These are phyloP conservation scores for Sepiola atlantica DNA, from an alignment of 2,888 invertebrate species.

Conservation along the genomic window DNA sequence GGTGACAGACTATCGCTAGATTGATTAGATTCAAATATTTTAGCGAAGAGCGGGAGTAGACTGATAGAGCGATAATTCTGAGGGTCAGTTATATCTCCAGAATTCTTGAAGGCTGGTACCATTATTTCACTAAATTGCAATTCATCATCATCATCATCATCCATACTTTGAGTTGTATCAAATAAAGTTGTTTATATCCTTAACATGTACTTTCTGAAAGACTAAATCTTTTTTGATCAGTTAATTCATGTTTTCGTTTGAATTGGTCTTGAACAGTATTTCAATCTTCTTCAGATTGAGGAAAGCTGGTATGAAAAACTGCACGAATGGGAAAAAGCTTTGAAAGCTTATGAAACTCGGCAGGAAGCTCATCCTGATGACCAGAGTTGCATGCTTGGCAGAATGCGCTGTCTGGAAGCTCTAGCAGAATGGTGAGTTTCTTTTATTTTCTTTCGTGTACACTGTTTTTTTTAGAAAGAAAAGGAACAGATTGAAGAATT, in stretches of 20 bases:
- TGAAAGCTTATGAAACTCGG: slow-evolving; percentile 88
- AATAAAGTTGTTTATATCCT: not conserved
- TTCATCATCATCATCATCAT: not conserved
- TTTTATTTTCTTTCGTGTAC: not conserved
- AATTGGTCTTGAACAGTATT: not conserved
- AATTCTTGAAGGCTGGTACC: no score
- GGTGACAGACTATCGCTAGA: no score
- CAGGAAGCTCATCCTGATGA: slow-evolving; percentile 75
- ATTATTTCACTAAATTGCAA: not conserved
- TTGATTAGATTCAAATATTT: no score
- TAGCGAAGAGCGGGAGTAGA: no score
- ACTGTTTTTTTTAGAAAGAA: not conserved
- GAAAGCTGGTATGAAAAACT: slow-evolving; percentile 99
- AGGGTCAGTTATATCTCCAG: no score
- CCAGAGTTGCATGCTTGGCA: slow-evolving; percentile 80
- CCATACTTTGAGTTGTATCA: not conserved
- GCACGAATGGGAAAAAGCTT: slow-evolving; percentile 98
- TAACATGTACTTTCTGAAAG: no score
- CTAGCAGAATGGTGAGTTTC: slow-evolving; percentile 91
- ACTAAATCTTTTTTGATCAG: not conserved
- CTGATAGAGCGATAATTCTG: no score
- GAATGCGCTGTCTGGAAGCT: slow-evolving; percentile 96
- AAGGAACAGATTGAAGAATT: not conserved
- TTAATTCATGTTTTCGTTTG: not conserved
- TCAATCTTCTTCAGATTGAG: slow-evolving; percentile 74